Evolutionary conservation across 1,140 invertebrate genomes (phyloP), one percentile per base, ranked within the genome.

Genomic region (Sitophilus oryzae): DNA sequence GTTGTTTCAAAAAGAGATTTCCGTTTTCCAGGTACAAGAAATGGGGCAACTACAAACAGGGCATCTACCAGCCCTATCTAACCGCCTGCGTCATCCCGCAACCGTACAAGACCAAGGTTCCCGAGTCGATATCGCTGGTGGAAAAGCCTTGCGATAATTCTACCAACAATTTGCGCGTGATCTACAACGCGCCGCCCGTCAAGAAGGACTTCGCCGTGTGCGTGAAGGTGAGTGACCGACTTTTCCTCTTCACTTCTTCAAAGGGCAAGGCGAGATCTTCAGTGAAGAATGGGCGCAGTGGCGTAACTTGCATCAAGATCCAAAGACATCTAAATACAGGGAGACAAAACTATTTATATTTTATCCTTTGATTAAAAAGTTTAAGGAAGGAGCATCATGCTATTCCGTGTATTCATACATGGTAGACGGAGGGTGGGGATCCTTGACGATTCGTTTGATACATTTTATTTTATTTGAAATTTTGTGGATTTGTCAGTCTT

Each of bases 41-140:
- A 70, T 95, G 91, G 91, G 91, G 91, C 16, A 95, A 95, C 71
- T 93, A 93, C 71, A 89, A 91, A 66, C 86, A 93, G 68, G 89
- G 88, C 5, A 87, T 93, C 41, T 88, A 93, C 62, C 91, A 95
- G 70, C 92, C 92, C 0, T 95, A 93, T 67, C 73, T 96, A 54
- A 85, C 93, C 40, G 88, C 91, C 2, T 96, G 92, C 71, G 86
- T 89, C 66, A 80, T 91, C 56, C 86, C 92, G 0, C 82, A 84
- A 59, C 75, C 77, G 1, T 84, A 88, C 61, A 84, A 83, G 62
- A 75, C 81, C 25, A 74, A 83, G 11, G 82, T 89, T 1, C 91
- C 92, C 2, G 82, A 85, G 5, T 92, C 90, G 0, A 88, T 71
- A 1, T 93, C 89, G 0, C 72, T 96, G 25, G 91, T 93, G 2